Percentiles rank a stretch among this genome's conserved stretches.
Conservation (phyloP, 2,888 invertebrate genomes). For the Nipponacmea schrenckii region DNA sequence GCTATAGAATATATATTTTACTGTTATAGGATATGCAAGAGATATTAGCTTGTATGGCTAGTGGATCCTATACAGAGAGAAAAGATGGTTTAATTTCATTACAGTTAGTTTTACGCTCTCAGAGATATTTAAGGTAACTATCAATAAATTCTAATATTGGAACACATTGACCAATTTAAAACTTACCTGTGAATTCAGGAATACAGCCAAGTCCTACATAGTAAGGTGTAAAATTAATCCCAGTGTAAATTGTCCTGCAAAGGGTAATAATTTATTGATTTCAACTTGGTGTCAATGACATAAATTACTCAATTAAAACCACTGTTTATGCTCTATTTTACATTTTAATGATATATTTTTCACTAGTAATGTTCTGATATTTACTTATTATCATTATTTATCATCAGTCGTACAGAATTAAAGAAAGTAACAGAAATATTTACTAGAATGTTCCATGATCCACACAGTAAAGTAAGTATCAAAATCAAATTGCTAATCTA, state of each 20-base stretch:
- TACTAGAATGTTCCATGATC: slow-evolving; percentile 97
- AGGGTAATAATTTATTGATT: too few species aligned
- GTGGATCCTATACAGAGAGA: slow-evolving; percentile 92
- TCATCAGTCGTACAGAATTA: slow-evolving; percentile 73
- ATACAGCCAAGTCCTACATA: not conserved
- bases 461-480: slow-evolving; percentile 82
- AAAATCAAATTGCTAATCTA: too few species aligned
- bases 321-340: too few species aligned
- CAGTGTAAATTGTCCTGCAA: too few species aligned
- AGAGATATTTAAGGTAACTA: slow-evolving; percentile 62
- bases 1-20: not conserved
- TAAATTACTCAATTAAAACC: too few species aligned
- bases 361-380: too few species aligned
- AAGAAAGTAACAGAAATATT: slow-evolving; percentile 91
- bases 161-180: too few species aligned
- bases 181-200: not conserved
- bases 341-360: too few species aligned
- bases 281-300: too few species aligned
- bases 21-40: slow-evolving; percentile 80
- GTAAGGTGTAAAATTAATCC: too few species aligned
- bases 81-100: slow-evolving; percentile 91
- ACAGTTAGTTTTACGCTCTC: slow-evolving; percentile 77
- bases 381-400: slow-evolving; percentile 16
- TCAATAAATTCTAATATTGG: not conserved
- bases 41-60: slow-evolving; percentile 87